Conservation (phyloP, 2,113 vertebrate genomes). For the Acrocephalus kingi region DNA sequence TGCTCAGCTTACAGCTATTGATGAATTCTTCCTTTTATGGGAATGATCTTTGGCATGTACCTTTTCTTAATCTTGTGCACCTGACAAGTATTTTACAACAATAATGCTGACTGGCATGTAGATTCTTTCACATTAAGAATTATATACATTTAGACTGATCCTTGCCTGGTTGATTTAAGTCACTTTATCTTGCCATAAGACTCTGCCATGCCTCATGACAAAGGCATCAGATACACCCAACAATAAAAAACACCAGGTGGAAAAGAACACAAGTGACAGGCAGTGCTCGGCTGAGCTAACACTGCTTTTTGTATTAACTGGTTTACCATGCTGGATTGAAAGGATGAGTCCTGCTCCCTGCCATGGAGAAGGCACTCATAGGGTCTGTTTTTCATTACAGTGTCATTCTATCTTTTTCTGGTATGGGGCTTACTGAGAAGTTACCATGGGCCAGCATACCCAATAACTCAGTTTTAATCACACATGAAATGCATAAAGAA, state of each 20-base stretch:
- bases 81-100: neutral
- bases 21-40: neutral
- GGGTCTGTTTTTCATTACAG: neutral
- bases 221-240: neutral
- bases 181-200: neutral
- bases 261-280: neutral
- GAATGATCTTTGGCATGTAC: neutral
- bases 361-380: neutral
- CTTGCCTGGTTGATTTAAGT: neutral
- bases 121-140: neutral
- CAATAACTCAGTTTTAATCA: neutral
- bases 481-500: neutral
- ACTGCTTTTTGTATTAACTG: neutral
- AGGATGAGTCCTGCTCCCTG: neutral
- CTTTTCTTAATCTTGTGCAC: neutral
- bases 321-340: neutral
- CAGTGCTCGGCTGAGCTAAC: neutral
- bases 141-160: neutral
- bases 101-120: neutral
- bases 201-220: neutral
- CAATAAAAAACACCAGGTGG: neutral
- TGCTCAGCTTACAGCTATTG: neutral
- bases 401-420: neutral
- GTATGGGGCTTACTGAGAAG: neutral
- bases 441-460: neutral